Conservation (phyloP, 37 sponge, comb jelly and placozoan species). For the Hexactinellida sp. region DNA sequence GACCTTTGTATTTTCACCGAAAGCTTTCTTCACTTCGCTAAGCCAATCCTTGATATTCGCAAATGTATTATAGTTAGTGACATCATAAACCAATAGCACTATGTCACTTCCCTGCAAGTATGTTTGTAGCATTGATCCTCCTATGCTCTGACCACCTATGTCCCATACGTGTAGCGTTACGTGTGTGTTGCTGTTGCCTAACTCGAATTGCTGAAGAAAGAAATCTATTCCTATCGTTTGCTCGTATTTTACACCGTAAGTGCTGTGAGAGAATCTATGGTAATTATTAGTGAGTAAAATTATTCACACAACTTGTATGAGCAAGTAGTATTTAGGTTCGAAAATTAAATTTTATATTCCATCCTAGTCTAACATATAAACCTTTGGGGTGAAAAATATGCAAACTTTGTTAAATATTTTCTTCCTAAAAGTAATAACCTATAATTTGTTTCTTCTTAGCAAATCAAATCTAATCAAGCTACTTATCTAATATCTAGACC, state of each 20-base stretch:
- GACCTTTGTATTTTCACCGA: constrained; percentile 19
- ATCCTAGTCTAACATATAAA: too few relatives aligned
- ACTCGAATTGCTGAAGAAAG: constrained; percentile 47
- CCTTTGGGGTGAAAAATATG: too few relatives aligned
- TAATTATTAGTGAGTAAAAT: neutral
- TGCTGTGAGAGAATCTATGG: constrained; percentile 61
- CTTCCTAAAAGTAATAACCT: too few relatives aligned
- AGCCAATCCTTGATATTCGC: constrained; percentile 89
- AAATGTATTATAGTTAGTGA: constrained; percentile 89
- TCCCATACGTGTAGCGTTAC: constrained; percentile 92
- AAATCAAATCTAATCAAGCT: too few relatives aligned
- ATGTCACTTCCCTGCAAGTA: constrained; percentile 78
- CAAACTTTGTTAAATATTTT: too few relatives aligned
- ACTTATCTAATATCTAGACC: too few relatives aligned
- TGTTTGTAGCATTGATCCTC: constrained; percentile 87
- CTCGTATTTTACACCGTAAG: constrained; percentile 65
- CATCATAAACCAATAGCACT: constrained; percentile 81
- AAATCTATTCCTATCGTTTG: constrained; percentile 93
- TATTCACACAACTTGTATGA: constrained; percentile 35
- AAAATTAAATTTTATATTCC: too few relatives aligned
- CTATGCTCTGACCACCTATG: constrained; percentile 91
- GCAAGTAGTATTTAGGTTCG: too few relatives aligned
- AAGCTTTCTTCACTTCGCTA: constrained; percentile 37
- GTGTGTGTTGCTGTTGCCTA: constrained; percentile 21
- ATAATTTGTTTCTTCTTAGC: too few relatives aligned